These are phyloP conservation scores for Drosophila tani DNA, from an alignment of 1,140 invertebrate genomes.

Conservation along the genomic window DNA sequence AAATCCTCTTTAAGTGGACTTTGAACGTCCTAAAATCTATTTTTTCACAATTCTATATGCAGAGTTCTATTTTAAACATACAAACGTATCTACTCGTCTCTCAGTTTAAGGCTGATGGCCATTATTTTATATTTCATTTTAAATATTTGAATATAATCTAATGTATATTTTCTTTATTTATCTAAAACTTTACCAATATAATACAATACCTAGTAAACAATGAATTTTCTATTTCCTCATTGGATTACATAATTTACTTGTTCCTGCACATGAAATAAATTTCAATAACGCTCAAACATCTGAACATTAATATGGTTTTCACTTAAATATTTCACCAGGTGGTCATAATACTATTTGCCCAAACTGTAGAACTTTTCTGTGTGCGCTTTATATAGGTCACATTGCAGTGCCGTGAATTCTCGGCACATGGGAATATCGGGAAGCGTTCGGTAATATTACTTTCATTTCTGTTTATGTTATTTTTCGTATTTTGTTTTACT, in stretches of 20 bases:
- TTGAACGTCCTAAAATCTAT: neutral
- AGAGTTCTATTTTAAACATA: no score
- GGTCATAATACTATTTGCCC: constrained; percentile 12
- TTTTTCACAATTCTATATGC: neutral
- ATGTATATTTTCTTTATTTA: no score
- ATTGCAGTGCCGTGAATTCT: constrained; percentile 32
- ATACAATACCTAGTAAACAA: no score
- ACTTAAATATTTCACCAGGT: neutral
- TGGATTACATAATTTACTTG: no score
- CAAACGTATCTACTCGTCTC: no score
- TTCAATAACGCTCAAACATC: no score
- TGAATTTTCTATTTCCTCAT: no score
- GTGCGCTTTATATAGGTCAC: constrained; percentile 36
- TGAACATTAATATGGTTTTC: neutral
- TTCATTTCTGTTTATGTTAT: constrained; percentile 12
- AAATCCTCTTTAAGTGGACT: neutral
- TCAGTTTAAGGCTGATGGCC: no score
- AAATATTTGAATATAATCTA: no score
- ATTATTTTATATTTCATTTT: no score
- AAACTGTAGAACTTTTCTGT: constrained; percentile 24
- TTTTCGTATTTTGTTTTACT: constrained; percentile 1
- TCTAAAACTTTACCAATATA: no score
- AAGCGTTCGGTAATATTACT: constrained; percentile 4
- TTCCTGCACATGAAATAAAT: no score
- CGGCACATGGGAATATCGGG: constrained; percentile 34